Percentiles rank a stretch among this genome's conserved stretches.
phyloP scores from a whole-genome alignment of 2,113 vertebrate species.

The Elephas maximus region DNA sequence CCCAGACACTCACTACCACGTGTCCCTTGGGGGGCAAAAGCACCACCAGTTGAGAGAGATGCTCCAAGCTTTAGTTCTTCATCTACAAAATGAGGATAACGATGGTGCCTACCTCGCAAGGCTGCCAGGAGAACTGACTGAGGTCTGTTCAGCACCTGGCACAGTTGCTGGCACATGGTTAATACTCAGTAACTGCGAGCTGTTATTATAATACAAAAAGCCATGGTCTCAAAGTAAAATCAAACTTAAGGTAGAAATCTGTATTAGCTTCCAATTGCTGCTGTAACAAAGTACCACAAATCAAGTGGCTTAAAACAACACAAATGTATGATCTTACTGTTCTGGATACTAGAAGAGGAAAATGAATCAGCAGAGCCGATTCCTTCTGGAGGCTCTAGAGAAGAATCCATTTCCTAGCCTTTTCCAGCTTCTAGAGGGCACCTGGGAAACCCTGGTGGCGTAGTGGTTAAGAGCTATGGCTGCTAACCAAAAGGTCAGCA shows the following conservation, averaged over 20 bases:
- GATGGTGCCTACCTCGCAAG: not conserved
- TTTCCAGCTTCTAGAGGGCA: not conserved
- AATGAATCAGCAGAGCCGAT: not conserved
- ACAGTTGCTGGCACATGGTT: not conserved
- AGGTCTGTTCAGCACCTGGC: not conserved
- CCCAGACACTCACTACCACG: no score
- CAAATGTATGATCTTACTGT: not conserved
- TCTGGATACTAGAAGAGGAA: not conserved
- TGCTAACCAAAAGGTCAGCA: no score
- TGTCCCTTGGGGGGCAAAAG: not conserved
- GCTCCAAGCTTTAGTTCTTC: not conserved
- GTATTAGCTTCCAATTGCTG: not conserved
- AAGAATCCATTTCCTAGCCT: not conserved
- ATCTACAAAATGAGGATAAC: not conserved
- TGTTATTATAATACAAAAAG: not conserved
- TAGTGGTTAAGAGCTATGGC: no score
- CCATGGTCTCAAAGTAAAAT: not conserved
- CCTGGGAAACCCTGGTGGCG: no score
- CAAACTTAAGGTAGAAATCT: not conserved
- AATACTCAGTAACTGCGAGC: not conserved
- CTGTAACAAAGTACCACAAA: not conserved
- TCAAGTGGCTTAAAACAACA: no score
- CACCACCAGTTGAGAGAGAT: not conserved
- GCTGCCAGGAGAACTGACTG: not conserved
- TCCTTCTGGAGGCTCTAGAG: not conserved